Conservation (phyloP, 2,797 vertebrate species). For the Centroberyx gerrardi region DNA sequence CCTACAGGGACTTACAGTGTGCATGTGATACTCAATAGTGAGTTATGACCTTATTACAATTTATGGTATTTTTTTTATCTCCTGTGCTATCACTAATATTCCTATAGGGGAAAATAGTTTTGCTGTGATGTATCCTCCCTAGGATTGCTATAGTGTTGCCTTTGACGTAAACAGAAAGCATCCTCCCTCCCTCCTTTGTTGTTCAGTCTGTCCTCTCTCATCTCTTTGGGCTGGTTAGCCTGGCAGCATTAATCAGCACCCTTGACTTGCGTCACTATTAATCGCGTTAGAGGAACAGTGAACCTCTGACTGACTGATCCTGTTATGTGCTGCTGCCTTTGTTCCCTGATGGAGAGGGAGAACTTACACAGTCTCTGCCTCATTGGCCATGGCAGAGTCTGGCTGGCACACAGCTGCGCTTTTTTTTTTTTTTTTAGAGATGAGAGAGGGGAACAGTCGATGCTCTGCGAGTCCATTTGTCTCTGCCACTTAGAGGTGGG, state of each 20-base stretch:
- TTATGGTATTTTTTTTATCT: too few relatives aligned
- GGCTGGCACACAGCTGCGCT: slow-evolving; percentile 63
- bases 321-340: slow-evolving; percentile 63
- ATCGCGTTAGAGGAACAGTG: slow-evolving; percentile 63
- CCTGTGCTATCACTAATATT: too few relatives aligned
- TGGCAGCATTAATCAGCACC: slow-evolving; percentile 64
- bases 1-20: too few relatives aligned
- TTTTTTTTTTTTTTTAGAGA: slow-evolving; percentile 55
- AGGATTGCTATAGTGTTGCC: background rate
- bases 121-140: too few relatives aligned
- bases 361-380: slow-evolving; percentile 23
- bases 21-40: too few relatives aligned
- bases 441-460: slow-evolving; percentile 41
- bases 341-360: slow-evolving; percentile 46
- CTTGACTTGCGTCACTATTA: slow-evolving; percentile 67
- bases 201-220: slow-evolving; percentile 21
- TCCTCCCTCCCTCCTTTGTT: slow-evolving; percentile 35
- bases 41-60: too few relatives aligned
- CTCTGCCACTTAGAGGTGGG: slow-evolving; percentile 71
- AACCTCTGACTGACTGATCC: slow-evolving; percentile 68
- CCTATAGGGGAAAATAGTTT: too few relatives aligned
- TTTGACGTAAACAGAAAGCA: slow-evolving; percentile 32
- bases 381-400: background rate
- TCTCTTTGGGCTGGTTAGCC: slow-evolving; percentile 30
- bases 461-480: slow-evolving; percentile 64